Base-by-base conservation (phyloP, 35 echinoderm and acorn worm species). In the Apostichopus californicus region DNA sequence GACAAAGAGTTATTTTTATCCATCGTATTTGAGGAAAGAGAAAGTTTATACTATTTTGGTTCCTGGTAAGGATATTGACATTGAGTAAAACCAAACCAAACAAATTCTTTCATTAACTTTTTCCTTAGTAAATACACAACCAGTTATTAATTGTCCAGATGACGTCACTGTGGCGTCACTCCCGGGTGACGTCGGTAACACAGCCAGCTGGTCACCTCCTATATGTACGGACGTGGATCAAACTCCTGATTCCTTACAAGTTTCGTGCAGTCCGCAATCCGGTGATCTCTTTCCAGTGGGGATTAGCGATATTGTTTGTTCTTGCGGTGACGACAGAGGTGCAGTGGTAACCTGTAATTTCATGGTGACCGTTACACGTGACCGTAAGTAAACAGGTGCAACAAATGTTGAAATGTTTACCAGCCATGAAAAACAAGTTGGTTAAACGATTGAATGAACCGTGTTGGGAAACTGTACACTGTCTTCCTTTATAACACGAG, bases 201-300 rank as follows among this genome's bases (percentile, higher is more conserved):
- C 55, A 9, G 81, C 81, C 13, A 58, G 15, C 17, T 85, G 81
- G 81, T 13, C 55, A 8, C 57, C 58, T 58, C 55, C 81, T 23
- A 85, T 13, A n/a, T 85, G 81, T 21, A 85, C 81, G 4, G 81
- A 85, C 54, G 81, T 85, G 9, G 81, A 85, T 18, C 54, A 85
- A 59, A 9, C 55, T 59, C 12, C 81, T 18, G 12, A 9, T 15
- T 21, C 81, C 21, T 14, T 85, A n/a, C 81, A 60, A 85, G 81
- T 85, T 9, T 18, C 9, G 0, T 85, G 81, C 81, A 59, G 54
- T 15, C 57, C 57, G 21, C 14, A 54, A 17, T 18, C 81, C 17
- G 81, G 81, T 58, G 81, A 57, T 25, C 20, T 25, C 0, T 85
- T 85, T 25, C 55, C 3, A 5, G 15, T 85, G 21, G 81, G 81